phyloP scores from a whole-genome alignment of 2,797 vertebrate species.

The Pseudotriccus pelzelni region DNA sequence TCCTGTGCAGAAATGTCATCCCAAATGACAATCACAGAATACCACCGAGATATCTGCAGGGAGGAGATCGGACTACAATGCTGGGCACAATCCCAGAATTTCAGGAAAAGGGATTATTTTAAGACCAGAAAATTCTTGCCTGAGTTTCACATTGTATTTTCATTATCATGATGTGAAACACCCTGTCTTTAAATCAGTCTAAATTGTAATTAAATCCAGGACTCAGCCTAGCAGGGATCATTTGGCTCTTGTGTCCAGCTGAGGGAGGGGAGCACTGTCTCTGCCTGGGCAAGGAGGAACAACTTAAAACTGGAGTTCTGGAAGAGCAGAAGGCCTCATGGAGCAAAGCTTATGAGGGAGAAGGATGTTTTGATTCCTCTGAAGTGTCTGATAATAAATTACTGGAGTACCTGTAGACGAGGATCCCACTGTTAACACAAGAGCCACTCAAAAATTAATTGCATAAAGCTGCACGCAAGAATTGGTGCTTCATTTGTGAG shows the following conservation, averaged over 20 bases:
- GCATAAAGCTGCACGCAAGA: not conserved
- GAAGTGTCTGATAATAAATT: slow-evolving; percentile 41
- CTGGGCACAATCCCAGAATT: slow-evolving; percentile 50
- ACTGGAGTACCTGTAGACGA: slow-evolving; percentile 38
- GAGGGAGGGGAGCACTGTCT: not conserved
- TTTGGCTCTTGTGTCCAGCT: not conserved
- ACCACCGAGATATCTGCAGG: slow-evolving; percentile 21
- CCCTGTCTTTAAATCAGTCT: slow-evolving; percentile 38
- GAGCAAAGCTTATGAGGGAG: not conserved
- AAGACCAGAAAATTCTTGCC: slow-evolving; percentile 49
- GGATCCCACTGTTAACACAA: slow-evolving; percentile 20
- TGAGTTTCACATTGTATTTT: slow-evolving; percentile 54
- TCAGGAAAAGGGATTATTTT: slow-evolving; percentile 64
- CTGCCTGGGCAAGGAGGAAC: not conserved
- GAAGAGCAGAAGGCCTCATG: not conserved
- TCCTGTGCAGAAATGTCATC: slow-evolving; percentile 58
- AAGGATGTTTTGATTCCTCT: slow-evolving; percentile 49
- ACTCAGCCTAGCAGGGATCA: not conserved
- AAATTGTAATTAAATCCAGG: slow-evolving; percentile 13
- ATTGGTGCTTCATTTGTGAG: not conserved
- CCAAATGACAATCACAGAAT: slow-evolving; percentile 41
- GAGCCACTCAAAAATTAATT: slow-evolving; percentile 24
- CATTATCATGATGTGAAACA: slow-evolving; percentile 7
- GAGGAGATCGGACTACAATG: slow-evolving; percentile 48
- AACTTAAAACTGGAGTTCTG: not conserved